These are phyloP conservation scores for Drosophila carrolli DNA, from an alignment of 1,140 invertebrate genomes.

Conservation along the genomic window DNA sequence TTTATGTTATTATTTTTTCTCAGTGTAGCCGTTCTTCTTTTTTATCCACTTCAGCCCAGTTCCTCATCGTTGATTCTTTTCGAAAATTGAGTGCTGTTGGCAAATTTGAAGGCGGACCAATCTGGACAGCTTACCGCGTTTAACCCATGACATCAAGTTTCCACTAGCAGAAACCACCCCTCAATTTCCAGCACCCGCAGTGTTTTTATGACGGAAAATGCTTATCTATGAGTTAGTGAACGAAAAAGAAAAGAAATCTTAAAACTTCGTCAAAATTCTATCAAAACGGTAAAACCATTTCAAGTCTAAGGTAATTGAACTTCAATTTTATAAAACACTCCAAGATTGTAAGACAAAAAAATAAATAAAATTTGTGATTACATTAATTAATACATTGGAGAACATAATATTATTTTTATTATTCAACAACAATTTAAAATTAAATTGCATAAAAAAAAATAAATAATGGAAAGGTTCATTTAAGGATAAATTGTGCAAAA, in stretches of 20 bases:
- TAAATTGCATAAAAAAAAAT: too few relatives aligned
- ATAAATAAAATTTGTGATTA: too few relatives aligned
- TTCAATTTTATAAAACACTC: too few relatives aligned
- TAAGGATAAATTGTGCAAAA: too few relatives aligned
- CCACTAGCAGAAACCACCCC: not conserved
- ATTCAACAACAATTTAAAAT: not conserved
- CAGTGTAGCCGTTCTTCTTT: conserved; percentile 14
- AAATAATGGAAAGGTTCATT: too few relatives aligned
- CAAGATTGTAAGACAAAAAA: too few relatives aligned
- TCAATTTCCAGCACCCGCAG: conserved; percentile 11
- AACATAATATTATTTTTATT: too few relatives aligned
- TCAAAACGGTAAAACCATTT: not conserved
- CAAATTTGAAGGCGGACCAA: conserved; percentile 20
- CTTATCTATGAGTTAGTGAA: conserved; percentile 66
- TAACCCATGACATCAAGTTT: conserved; percentile 6
- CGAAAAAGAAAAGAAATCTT: not conserved
- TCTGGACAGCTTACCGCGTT: conserved; percentile 28
- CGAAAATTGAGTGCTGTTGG: conserved; percentile 33
- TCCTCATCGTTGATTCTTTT: conserved; percentile 25
- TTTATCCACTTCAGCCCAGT: conserved; percentile 15
- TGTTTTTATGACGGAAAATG: conserved; percentile 29
- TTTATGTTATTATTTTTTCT: not conserved
- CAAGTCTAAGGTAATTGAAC: too few relatives aligned
- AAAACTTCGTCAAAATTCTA: not conserved
- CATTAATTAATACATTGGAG: too few relatives aligned